Conservation (phyloP, 2,113 vertebrate genomes). For the Boulengeromyrus knoepffleri region DNA sequence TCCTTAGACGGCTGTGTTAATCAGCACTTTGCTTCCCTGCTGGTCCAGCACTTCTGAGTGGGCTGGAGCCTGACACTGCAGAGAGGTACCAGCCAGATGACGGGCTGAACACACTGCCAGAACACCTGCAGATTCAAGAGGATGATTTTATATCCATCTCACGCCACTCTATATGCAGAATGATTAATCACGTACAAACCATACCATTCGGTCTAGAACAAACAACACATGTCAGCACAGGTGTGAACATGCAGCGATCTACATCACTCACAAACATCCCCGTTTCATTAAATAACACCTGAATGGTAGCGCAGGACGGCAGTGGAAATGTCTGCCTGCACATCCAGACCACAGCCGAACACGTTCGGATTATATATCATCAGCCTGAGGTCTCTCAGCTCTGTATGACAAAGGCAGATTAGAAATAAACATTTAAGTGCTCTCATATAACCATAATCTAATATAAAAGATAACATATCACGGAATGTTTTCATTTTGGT, state of each 20-base stretch:
- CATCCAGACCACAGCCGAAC: not conserved
- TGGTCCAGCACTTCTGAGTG: not conserved
- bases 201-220: not conserved
- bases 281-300: not conserved
- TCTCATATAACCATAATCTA: not conserved
- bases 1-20: not conserved
- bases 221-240: not conserved
- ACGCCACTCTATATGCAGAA: not conserved
- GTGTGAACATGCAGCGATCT: not conserved
- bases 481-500: not conserved
- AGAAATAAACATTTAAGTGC: not conserved
- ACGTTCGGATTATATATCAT: not conserved
- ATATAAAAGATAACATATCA: not conserved
- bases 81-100: not conserved
- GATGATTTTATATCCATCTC: not conserved
- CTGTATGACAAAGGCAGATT: not conserved
- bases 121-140: not conserved
- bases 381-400: not conserved
- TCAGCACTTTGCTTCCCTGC: not conserved
- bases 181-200: not conserved
- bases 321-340: not conserved
- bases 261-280: not conserved
- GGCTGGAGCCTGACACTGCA: not conserved
- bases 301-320: not conserved
- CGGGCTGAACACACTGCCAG: not conserved